phyloP scores from a whole-genome alignment of 2,888 invertebrate genomes.

The Eristalis arbustorum region DNA sequence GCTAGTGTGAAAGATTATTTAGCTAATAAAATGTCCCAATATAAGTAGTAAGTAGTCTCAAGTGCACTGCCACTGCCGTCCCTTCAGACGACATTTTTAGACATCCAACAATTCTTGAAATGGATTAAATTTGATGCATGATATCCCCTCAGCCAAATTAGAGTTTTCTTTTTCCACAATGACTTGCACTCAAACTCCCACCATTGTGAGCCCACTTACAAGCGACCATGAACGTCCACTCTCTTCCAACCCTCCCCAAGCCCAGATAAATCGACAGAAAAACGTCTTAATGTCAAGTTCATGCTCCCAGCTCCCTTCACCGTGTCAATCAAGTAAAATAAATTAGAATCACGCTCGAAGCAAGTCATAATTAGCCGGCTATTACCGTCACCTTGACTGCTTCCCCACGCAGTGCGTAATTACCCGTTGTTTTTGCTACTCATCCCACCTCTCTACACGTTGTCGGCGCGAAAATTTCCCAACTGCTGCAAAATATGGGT shows the following conservation, averaged over 20 bases:
- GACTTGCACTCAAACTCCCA: too few relatives aligned
- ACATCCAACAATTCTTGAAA: too few relatives aligned
- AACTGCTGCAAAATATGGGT: neutral
- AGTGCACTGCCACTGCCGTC: too few relatives aligned
- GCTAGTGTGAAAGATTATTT: too few relatives aligned
- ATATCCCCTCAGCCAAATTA: too few relatives aligned
- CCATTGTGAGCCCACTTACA: neutral
- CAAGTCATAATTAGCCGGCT: slow-evolving; percentile 31
- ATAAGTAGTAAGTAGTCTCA: too few relatives aligned
- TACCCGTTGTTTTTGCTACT: slow-evolving; percentile 9
- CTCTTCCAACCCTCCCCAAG: neutral
- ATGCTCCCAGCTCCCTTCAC: neutral
- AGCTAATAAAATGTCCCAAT: too few relatives aligned
- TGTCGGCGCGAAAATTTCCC: neutral
- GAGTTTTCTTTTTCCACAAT: too few relatives aligned
- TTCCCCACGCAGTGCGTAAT: slow-evolving; percentile 36
- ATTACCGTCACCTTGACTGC: slow-evolving; percentile 29
- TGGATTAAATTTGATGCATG: too few relatives aligned
- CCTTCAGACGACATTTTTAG: too few relatives aligned
- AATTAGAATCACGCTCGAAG: slow-evolving; percentile 15
- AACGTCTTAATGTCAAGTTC: neutral
- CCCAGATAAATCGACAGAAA: neutral
- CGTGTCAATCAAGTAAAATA: slow-evolving; percentile 25
- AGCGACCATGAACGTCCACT: neutral
- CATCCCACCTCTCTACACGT: neutral